A percentile compares a stretch with the other conserved stretches of the same genome.
Conservation (phyloP, 2,113 vertebrate species). For the Rafetus swinhoei region DNA sequence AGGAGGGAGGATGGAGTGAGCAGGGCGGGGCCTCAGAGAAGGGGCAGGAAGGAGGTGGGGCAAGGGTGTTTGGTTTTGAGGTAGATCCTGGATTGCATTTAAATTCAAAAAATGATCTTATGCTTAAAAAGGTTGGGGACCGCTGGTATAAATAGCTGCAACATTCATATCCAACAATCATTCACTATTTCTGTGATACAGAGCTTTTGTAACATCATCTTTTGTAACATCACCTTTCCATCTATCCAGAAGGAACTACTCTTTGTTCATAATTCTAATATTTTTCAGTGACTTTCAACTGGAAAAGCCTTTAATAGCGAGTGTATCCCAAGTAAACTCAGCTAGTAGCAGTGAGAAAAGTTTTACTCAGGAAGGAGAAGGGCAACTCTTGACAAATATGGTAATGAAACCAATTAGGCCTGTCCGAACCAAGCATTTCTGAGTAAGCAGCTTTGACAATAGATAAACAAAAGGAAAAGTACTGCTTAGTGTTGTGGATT, state of each 20-base stretch:
- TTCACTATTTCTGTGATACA: not conserved
- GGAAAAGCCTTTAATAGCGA: not conserved
- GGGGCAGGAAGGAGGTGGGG: too few species aligned
- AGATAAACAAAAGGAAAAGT: not conserved
- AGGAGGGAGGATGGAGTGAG: too few species aligned
- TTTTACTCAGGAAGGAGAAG: not conserved
- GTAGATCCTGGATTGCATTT: too few species aligned
- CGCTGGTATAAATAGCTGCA: not conserved
- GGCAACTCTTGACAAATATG: not conserved
- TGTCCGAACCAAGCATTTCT: not conserved
- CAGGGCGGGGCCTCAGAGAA: too few species aligned
- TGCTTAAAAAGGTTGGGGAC: too few species aligned
- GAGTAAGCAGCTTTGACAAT: not conserved
- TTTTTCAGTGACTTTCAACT: not conserved
- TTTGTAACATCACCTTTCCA: not conserved
- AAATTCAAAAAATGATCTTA: too few species aligned
- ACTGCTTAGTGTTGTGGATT: not conserved
- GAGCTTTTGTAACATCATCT: not conserved
- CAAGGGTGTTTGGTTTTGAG: too few species aligned
- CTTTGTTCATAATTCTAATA: not conserved
- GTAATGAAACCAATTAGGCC: not conserved
- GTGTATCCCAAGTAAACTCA: not conserved
- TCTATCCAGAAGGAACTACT: not conserved
- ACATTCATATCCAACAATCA: not conserved
- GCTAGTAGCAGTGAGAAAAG: not conserved